Percentiles rank a stretch among this genome's conserved stretches.
Conservation (phyloP, 2,797 vertebrate species). For the Thunnus albacares region DNA sequence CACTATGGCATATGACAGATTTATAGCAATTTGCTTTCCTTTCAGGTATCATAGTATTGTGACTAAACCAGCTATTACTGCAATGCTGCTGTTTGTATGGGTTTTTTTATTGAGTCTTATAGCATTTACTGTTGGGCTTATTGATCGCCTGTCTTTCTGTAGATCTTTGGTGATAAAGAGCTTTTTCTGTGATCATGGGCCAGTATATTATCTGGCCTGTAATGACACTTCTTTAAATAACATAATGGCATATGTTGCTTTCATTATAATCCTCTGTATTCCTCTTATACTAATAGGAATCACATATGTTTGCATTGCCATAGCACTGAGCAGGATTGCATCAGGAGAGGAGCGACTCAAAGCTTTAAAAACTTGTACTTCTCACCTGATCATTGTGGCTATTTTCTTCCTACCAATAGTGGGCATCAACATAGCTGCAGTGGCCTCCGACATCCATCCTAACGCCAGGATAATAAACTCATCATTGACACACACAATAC, state of each 20-base stretch:
- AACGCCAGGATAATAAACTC: constrained; percentile 71
- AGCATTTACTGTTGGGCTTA: neutral
- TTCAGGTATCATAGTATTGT: constrained; percentile 60
- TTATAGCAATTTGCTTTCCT: constrained; percentile 73
- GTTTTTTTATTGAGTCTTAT: rapidly evolving
- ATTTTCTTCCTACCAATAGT: constrained; percentile 70
- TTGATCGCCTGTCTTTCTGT: constrained; percentile 76
- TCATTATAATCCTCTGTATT: neutral
- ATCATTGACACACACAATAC: constrained; percentile 61
- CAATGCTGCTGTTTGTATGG: constrained; percentile 51
- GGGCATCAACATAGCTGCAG: constrained; percentile 30
- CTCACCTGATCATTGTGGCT: constrained; percentile 74
- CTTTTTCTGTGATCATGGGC: constrained; percentile 76
- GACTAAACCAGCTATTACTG: neutral
- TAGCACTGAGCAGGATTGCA: constrained; percentile 59
- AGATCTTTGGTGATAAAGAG: constrained; percentile 64
- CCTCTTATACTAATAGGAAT: constrained; percentile 61
- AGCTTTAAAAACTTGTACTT: constrained; percentile 73
- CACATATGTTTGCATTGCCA: constrained; percentile 69
- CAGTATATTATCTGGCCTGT: constrained; percentile 67
- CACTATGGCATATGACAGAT: constrained; percentile 69
- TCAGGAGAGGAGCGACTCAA: constrained; percentile 55
- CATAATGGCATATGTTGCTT: neutral
- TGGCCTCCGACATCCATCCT: constrained; percentile 1
- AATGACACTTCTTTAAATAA: constrained; percentile 53